Percentiles rank a stretch among this genome's conserved stretches.
Conservation (phyloP, 2,888 invertebrate species). For the Vesta saturnalis region DNA sequence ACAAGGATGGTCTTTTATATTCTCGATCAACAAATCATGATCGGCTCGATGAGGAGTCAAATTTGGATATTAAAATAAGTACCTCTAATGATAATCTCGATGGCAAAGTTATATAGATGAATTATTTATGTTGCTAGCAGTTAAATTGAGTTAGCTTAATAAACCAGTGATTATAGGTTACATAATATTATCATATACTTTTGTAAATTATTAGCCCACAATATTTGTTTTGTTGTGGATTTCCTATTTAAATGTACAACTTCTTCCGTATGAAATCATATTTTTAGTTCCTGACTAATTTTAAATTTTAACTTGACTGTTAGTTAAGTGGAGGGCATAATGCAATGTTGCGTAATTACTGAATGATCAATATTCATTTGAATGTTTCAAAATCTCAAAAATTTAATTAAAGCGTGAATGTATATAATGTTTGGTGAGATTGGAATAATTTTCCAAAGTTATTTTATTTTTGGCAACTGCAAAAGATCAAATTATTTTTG, state of each 20-base stretch:
- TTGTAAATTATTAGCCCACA: constrained; percentile 35
- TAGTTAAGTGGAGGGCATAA: constrained; percentile 42
- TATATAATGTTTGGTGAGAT: no score
- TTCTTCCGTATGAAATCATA: constrained; percentile 42
- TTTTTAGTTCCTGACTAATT: constrained; percentile 46
- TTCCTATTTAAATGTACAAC: constrained; percentile 51
- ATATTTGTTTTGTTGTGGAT: constrained; percentile 37
- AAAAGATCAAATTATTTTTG: background rate
- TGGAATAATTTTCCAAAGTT: no score
- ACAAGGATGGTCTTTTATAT: constrained; percentile 43
- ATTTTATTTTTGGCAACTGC: background rate
- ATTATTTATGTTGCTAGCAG: background rate
- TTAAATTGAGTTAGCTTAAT: constrained; percentile 27
- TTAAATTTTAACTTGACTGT: constrained; percentile 46
- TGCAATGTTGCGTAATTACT: constrained; percentile 35
- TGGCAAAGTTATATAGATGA: constrained; percentile 11
- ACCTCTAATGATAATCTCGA: constrained; percentile 17
- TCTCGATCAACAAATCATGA: constrained; percentile 57
- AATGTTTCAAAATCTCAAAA: no score
- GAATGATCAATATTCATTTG: no score
- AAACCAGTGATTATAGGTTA: constrained; percentile 33
- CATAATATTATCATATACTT: constrained; percentile 15
- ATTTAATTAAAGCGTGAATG: no score
- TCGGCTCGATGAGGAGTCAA: constrained; percentile 44
- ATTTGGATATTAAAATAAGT: constrained; percentile 23